Conservation (phyloP, 2,797 vertebrate genomes). For the Nyctalus aviator region DNA sequence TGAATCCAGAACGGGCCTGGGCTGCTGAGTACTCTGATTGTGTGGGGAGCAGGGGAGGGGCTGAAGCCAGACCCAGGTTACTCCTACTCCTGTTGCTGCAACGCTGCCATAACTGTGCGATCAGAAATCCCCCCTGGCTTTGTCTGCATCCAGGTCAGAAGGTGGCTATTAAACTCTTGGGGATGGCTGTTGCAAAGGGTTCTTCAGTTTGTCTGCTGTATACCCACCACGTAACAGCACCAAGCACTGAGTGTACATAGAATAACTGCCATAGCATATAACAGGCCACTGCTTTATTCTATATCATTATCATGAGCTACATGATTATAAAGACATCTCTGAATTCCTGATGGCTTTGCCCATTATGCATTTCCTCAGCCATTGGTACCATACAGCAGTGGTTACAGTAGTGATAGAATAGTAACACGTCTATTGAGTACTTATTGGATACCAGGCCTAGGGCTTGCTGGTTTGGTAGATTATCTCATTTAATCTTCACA, state of each 20-base stretch:
- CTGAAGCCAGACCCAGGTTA: background rate
- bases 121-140: background rate
- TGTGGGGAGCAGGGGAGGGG: background rate
- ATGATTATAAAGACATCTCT: background rate
- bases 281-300: background rate
- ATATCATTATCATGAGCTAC: background rate
- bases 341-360: background rate
- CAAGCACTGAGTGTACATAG: background rate
- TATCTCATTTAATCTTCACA: background rate
- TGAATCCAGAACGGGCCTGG: background rate
- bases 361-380: background rate
- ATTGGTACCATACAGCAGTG: background rate
- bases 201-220: background rate
- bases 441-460: background rate
- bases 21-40: background rate
- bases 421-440: background rate
- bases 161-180: background rate
- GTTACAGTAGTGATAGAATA: background rate
- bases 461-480: background rate
- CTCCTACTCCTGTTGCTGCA: background rate
- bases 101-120: background rate
- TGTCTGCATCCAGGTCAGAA: background rate
- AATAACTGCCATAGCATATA: background rate
- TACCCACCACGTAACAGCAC: background rate
- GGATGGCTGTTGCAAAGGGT: background rate